These are phyloP conservation scores for Myotis davidii DNA, from an alignment of 2,113 vertebrate genomes.

Conservation along the genomic window DNA sequence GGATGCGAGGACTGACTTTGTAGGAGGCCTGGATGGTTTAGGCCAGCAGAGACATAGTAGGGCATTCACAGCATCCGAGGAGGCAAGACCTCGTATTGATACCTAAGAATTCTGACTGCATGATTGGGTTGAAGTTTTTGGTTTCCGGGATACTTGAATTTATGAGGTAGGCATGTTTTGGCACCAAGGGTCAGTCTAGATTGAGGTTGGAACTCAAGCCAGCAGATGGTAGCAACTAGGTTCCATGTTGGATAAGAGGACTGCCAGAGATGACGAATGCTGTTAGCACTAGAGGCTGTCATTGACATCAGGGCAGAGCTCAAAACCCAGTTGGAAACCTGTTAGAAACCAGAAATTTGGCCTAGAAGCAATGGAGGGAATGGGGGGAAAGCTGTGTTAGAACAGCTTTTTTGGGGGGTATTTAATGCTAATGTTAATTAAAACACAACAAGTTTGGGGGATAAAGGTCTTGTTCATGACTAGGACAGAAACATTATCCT, in stretches of 20 bases:
- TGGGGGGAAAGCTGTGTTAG: neutral
- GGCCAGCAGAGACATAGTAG: neutral
- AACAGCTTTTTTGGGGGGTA: neutral
- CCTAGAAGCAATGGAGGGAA: neutral
- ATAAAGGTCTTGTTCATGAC: neutral
- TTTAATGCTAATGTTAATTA: conserved; percentile 8
- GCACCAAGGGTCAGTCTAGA: neutral
- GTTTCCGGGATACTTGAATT: neutral
- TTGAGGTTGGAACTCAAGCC: neutral
- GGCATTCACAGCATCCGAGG: neutral
- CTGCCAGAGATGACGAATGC: neutral
- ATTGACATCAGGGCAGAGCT: neutral
- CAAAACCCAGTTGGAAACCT: neutral
- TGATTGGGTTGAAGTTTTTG: neutral
- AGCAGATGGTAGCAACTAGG: neutral
- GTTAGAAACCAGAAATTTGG: neutral
- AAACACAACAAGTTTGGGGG: neutral
- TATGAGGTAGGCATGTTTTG: neutral
- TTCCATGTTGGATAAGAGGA: neutral
- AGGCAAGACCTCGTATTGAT: neutral
- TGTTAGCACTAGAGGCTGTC: neutral
- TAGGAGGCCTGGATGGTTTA: neutral
- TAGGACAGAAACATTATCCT: neutral
- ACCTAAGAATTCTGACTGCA: neutral
- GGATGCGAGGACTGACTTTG: neutral